Base-by-base conservation (phyloP, 1,140 invertebrate species). In the Caerostris extrusa region DNA sequence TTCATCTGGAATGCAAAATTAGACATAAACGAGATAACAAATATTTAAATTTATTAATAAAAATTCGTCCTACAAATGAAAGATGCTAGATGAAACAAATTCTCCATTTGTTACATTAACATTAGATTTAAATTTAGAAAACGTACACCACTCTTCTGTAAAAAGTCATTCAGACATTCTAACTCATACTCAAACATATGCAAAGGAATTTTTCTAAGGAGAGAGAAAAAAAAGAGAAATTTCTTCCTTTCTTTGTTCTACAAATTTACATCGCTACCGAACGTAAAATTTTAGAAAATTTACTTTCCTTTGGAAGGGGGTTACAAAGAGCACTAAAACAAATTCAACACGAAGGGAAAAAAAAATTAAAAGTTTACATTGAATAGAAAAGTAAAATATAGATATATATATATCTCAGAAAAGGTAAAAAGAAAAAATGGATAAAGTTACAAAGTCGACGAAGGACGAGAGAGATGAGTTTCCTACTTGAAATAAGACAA, bases 271-370 rank as follows among this genome's bases (percentile, higher is more conserved):
- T 77, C 50, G 69, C 69, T 83, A 14, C 56, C 17, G 56, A 56
- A 83, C 81, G 53, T 58, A 83, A 83, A 83, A 57, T 57, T 83
- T 83, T 57, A 58, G n/a, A 56, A 83, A 83, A 83, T 58, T 83
- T 53, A 8, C 53, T 83, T 56, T 58, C 55, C 81, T 83, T 83
- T 83, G 81, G 81, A 55, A 12, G 17, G 12, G 55, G 81, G 81
- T 14, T 83, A 17, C 81, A 83, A 7, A 83, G 17, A n/a, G n/a
- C 34, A 34, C 34, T 34, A 34, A 34, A 34, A 34, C 34, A 34
- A 34, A 34, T 34, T 34, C 34, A 34, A 34, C 0, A 83, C 7
- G 3, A 19, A n/a, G n/a, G n/a, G n/a, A n/a, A 83, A 83, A 83
- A 83, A 83, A 53, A 81, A 10, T 19, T 14, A 2, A 83, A n/a